These are phyloP conservation scores for Pogoniulus pusillus DNA, from an alignment of 2,797 vertebrate genomes.

Conservation along the genomic window DNA sequence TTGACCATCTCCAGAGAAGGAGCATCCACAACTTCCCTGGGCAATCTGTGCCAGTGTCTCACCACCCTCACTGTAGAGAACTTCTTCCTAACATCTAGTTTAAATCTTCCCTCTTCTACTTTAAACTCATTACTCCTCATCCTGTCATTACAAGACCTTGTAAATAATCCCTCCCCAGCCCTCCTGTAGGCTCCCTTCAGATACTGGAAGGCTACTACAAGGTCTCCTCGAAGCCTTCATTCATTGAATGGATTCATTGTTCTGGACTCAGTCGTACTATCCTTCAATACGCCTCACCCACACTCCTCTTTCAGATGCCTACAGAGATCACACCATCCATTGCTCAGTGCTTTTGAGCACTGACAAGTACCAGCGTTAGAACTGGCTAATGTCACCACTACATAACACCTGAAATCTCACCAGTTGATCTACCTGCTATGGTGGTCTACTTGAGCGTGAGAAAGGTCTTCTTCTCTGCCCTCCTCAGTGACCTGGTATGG, in stretches of 20 bases:
- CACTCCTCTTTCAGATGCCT: not conserved
- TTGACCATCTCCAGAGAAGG: too few species aligned
- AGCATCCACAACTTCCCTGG: too few species aligned
- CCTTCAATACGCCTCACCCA: not conserved
- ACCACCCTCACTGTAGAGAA: too few species aligned
- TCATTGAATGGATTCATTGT: not conserved
- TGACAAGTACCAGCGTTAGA: not conserved
- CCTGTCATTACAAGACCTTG: too few species aligned
- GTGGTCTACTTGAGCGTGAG: rapidly evolving
- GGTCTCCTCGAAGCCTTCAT: too few species aligned
- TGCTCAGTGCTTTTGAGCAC: not conserved
- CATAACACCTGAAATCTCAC: rapidly evolving
- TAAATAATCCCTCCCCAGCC: too few species aligned
- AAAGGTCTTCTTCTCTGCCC: not conserved
- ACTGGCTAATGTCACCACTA: rapidly evolving
- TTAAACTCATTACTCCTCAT: too few species aligned
- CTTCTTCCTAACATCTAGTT: too few species aligned
- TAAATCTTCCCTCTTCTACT: too few species aligned
- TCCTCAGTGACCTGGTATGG: not conserved
- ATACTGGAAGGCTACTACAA: too few species aligned
- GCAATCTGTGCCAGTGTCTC: too few species aligned
- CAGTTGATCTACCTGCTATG: not conserved
- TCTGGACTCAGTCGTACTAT: not conserved
- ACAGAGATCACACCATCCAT: not conserved
- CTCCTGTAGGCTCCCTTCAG: too few species aligned